Evolutionary conservation across 2,888 invertebrate genomes (phyloP).

Genomic region (Cybosia mesomella): DNA sequence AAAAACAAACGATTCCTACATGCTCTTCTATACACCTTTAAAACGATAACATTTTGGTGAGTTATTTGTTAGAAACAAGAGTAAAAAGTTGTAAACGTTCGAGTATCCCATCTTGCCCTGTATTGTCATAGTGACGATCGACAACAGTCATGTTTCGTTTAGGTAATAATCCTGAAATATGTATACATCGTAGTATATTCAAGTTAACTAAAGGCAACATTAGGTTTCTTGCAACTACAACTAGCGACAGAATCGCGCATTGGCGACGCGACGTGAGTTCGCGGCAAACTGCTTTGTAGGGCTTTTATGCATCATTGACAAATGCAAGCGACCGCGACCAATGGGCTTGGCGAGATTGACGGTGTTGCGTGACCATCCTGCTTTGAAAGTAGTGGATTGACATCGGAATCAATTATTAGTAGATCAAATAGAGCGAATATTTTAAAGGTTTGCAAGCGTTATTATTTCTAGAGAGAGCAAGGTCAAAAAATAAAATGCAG

Average conservation of each 20-base stretch:
- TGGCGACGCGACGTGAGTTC: conserved; percentile 6
- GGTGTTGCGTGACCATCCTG: conserved; percentile 22
- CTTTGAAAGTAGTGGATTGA: conserved; percentile 1
- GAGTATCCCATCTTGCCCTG: conserved; percentile 10
- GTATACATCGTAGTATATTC: neutral
- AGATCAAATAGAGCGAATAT: neutral
- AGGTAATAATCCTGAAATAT: neutral
- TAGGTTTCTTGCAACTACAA: neutral
- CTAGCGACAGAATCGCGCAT: conserved; percentile 14
- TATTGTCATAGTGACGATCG: neutral
- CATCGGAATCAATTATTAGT: neutral
- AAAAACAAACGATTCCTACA: neutral
- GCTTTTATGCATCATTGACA: conserved; percentile 26
- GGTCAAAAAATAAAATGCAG: neutral
- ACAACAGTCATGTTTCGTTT: neutral
- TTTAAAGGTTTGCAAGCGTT: conserved; percentile 3
- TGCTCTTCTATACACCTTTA: neutral
- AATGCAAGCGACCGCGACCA: conserved; percentile 23
- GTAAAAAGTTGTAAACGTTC: neutral
- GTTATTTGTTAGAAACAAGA: neutral
- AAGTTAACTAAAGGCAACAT: neutral
- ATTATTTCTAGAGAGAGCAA: conserved; percentile 1
- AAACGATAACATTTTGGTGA: neutral
- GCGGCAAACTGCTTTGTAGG: conserved; percentile 21
- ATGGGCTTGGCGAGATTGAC: conserved; percentile 15